Percentiles rank a stretch among this genome's conserved stretches.
phyloP scores from a whole-genome alignment of 1,140 invertebrate genomes.

The Tyrophagus putrescentiae region DNA sequence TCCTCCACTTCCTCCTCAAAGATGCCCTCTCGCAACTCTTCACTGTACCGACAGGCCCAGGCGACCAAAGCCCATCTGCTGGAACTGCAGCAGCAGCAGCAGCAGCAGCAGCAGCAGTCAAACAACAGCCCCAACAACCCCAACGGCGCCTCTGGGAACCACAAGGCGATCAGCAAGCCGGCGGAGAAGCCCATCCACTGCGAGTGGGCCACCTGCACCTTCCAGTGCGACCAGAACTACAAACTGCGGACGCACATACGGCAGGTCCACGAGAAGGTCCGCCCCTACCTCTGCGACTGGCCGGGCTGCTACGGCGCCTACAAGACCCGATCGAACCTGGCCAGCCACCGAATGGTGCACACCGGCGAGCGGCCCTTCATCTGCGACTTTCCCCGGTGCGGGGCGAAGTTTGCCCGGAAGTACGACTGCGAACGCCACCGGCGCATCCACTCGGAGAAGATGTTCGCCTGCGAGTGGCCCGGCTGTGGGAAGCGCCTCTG shows the following conservation, averaged over 20 bases:
- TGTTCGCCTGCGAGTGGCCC: slow-evolving; percentile 73
- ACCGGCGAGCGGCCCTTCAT: slow-evolving; percentile 22
- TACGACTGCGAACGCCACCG: slow-evolving; percentile 33
- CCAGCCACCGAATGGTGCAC: slow-evolving; percentile 22
- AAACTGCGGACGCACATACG: slow-evolving; percentile 5
- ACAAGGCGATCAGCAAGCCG: not conserved
- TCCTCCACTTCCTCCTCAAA: no score
- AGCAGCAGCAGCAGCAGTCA: not conserved
- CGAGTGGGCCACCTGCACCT: slow-evolving; percentile 11
- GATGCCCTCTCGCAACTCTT: no score
- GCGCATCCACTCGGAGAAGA: slow-evolving; percentile 54
- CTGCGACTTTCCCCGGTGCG: slow-evolving; percentile 19
- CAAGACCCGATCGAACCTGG: slow-evolving; percentile 19
- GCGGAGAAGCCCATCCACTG: slow-evolving; percentile 8
- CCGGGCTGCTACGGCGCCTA: slow-evolving; percentile 58
- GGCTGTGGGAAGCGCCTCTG: slow-evolving; percentile 46
- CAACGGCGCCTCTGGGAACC: not conserved
- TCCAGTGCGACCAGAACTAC: slow-evolving; percentile 10
- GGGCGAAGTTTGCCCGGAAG: slow-evolving; percentile 8
- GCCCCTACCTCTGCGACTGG: slow-evolving; percentile 75
- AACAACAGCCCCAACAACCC: no score
- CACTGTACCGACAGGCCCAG: no score
- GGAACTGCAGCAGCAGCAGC: not conserved
- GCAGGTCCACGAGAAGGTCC: slow-evolving; percentile 5
- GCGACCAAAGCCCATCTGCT: no score